phyloP scores from a whole-genome alignment of 2,113 vertebrate genomes.

The Thinocorus orbignyianus region DNA sequence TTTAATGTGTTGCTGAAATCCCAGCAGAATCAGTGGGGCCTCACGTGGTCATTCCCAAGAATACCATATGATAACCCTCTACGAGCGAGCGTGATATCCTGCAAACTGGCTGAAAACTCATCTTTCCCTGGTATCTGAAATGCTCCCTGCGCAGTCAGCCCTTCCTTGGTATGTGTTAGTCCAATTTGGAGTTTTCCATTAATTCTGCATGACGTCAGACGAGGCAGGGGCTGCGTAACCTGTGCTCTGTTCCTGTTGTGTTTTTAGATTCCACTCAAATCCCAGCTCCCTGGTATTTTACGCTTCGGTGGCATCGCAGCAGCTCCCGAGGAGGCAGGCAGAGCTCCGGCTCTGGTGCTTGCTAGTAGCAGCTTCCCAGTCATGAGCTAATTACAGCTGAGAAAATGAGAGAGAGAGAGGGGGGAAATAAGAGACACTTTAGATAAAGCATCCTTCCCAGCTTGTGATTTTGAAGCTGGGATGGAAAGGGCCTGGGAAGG shows the following conservation, averaged over 20 bases:
- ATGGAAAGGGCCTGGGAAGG: constrained; percentile 44
- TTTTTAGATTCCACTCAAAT: not conserved
- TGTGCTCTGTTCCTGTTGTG: not conserved
- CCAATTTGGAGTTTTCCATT: not conserved
- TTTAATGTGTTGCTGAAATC: not conserved
- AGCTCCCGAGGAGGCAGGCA: not conserved
- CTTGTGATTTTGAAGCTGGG: constrained; percentile 44
- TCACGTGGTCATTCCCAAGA: not conserved
- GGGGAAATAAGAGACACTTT: constrained; percentile 30
- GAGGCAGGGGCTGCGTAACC: not conserved
- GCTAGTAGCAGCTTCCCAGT: constrained; percentile 20
- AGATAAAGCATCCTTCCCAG: constrained; percentile 38
- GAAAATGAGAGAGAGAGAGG: not conserved
- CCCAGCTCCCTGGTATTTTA: not conserved
- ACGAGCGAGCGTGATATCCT: not conserved
- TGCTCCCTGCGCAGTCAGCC: not conserved
- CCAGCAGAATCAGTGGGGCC: not conserved
- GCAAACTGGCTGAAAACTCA: not conserved
- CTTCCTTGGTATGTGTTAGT: not conserved
- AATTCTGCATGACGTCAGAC: not conserved
- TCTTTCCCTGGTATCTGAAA: not conserved
- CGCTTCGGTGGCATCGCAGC: not conserved
- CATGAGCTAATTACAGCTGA: constrained; percentile 42
- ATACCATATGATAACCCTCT: not conserved
- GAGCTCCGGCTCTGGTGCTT: not conserved